Conservation (phyloP, 2,113 vertebrate genomes). For the Bos taurus region DNA sequence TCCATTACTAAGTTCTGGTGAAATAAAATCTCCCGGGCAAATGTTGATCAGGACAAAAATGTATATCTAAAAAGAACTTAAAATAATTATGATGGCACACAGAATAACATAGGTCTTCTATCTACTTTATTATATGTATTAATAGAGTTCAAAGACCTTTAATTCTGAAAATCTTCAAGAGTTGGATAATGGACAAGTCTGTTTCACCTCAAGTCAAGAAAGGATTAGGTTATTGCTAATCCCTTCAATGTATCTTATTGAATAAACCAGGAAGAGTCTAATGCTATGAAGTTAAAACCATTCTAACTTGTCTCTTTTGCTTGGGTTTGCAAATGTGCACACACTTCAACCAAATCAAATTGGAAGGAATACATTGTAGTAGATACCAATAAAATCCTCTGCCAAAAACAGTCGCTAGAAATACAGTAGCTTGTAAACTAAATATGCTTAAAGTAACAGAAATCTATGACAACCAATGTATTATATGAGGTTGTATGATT, state of each 20-base stretch:
- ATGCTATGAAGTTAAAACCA: background rate
- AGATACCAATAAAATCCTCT: slow-evolving; percentile 2
- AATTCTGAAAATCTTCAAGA: slow-evolving; percentile 4
- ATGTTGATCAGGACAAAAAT: background rate
- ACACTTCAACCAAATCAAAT: background rate
- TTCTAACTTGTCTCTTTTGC: background rate
- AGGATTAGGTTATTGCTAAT: background rate
- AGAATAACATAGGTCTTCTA: background rate
- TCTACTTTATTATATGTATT: background rate
- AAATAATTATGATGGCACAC: background rate
- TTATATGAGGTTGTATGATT: slow-evolving; percentile 73
- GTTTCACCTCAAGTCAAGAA: background rate
- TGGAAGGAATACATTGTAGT: background rate
- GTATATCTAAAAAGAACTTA: background rate
- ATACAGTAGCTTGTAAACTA: slow-evolving; percentile 76
- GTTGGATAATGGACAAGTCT: background rate
- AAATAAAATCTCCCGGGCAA: background rate
- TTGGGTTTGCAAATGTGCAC: background rate
- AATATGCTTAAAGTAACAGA: slow-evolving; percentile 73
- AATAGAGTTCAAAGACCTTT: background rate
- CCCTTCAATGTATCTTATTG: background rate
- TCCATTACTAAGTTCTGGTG: background rate
- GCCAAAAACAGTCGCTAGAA: slow-evolving; percentile 59
- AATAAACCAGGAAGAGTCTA: background rate
- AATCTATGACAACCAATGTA: slow-evolving; percentile 69